phyloP scores from a whole-genome alignment of 92 coral and sea anemone species.

The Nematostella vectensis region DNA sequence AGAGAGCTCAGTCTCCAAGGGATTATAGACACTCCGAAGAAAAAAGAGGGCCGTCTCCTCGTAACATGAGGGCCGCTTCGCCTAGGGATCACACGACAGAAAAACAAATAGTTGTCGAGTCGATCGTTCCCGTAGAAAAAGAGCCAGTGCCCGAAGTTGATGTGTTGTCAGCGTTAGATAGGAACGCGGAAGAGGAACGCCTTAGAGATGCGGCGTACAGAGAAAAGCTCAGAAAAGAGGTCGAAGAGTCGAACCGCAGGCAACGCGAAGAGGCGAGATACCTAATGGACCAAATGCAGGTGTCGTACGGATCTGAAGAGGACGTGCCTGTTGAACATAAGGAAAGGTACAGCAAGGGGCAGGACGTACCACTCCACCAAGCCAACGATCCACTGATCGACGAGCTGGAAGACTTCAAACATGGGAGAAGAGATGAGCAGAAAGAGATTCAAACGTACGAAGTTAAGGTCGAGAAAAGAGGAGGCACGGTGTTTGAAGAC shows the following conservation, averaged over 20 bases:
- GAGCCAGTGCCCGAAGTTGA: slow-evolving; percentile 12
- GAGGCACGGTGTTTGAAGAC: background rate
- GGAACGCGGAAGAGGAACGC: slow-evolving; percentile 9
- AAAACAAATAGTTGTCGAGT: slow-evolving; percentile 14
- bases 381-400: background rate
- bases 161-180: slow-evolving; percentile 7
- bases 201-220: slow-evolving; percentile 58
- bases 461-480: background rate
- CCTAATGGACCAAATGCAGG: slow-evolving; percentile 59
- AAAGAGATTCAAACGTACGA: too few relatives aligned
- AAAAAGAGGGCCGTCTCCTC: background rate
- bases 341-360: slow-evolving; percentile 6
- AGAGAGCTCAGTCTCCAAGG: background rate
- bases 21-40: background rate
- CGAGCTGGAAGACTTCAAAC: slow-evolving; percentile 11
- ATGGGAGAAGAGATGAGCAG: background rate
- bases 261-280: slow-evolving; percentile 64
- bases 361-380: slow-evolving; percentile 7
- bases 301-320: slow-evolving; percentile 42
- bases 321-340: too few relatives aligned
- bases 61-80: background rate
- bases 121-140: slow-evolving; percentile 12
- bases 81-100: background rate
- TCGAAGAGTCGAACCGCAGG: slow-evolving; percentile 65
- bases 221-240: slow-evolving; percentile 65